Evolutionary conservation across 2,797 vertebrate species (phyloP).

Genomic region (Spinus olivaceus): DNA sequence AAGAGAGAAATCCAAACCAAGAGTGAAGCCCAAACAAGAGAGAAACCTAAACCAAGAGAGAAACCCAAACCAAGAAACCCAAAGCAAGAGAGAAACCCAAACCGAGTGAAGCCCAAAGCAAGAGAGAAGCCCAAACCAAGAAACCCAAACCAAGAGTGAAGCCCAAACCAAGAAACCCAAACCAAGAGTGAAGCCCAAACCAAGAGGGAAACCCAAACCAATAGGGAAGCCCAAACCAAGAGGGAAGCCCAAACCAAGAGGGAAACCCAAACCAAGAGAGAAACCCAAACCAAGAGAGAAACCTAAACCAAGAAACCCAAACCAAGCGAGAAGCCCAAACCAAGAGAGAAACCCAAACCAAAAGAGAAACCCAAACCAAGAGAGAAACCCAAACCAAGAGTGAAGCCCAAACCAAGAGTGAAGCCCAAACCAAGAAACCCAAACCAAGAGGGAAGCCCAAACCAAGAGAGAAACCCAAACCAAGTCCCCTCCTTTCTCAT

Average conservation of each 20-base stretch:
- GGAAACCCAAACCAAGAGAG: not conserved
- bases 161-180: accelerated
- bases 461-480: too few relatives aligned
- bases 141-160: accelerated
- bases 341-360: not conserved
- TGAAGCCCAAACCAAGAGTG: too few relatives aligned
- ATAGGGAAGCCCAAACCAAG: accelerated
- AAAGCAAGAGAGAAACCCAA: accelerated
- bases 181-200: accelerated
- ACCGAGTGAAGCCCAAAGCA: not conserved
- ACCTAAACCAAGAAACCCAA: not conserved
- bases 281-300: accelerated
- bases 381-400: too few relatives aligned
- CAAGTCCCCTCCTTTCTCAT: too few relatives aligned
- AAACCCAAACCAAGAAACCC: accelerated
- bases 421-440: too few relatives aligned
- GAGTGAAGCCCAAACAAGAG: too few relatives aligned
- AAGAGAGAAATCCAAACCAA: too few relatives aligned
- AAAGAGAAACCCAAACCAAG: not conserved
- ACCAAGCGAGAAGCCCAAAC: not conserved
- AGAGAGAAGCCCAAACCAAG: accelerated
- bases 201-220: not conserved
- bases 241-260: accelerated
- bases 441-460: too few relatives aligned
- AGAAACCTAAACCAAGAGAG: not conserved